Evolutionary conservation across 2,888 invertebrate species (phyloP), one percentile per base, ranked within the genome.

Genomic region (Dryobotodes eremita): DNA sequence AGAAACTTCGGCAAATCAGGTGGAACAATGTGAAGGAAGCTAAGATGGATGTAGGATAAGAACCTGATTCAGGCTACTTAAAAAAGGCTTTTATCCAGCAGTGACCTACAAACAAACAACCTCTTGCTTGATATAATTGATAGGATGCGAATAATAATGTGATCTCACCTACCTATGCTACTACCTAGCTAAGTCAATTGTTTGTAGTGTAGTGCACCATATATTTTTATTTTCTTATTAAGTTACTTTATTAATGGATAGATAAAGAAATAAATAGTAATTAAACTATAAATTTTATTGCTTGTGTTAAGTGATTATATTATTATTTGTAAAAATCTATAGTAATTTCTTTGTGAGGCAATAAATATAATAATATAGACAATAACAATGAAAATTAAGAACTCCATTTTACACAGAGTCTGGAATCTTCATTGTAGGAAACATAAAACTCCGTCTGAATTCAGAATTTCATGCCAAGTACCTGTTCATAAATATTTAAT

Each of bases 401-500:
- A 26, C 7, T 31, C 11, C 0, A 50, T 74, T 80, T 55, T 36
- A 36, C 20, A 61, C 8, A 59, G n/a, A 59, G 57, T 82, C 57
- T 7, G 46, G 46, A 10, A 66, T n/a, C 17, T 59, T 42, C 20
- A 70, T 2, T 59, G 20, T 20, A 70, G 59, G 57, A 1, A 57
- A 64, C 17, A 48, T 46, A 59, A 55, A 55, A 73, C 2, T 15
- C 15, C 36, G 46, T 13, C 8, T 53, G n/a, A 46, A 84, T 59
- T 78, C 26, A 1, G 17, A 73, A 57, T 64, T 68, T 59, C 8
- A 26, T 59, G 26, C 15, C 1, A 61, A 59, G 46, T 62, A 64
- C 31, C 20, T 50, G 15, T 55, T 42, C 57, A 48, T 85, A 80
- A 80, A 71, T 71, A 85, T 85, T 69, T 50, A 85, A 64, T 26